These are phyloP conservation scores for Drosophila antonietae DNA, from an alignment of 2,888 invertebrate species.

Conservation along the genomic window DNA sequence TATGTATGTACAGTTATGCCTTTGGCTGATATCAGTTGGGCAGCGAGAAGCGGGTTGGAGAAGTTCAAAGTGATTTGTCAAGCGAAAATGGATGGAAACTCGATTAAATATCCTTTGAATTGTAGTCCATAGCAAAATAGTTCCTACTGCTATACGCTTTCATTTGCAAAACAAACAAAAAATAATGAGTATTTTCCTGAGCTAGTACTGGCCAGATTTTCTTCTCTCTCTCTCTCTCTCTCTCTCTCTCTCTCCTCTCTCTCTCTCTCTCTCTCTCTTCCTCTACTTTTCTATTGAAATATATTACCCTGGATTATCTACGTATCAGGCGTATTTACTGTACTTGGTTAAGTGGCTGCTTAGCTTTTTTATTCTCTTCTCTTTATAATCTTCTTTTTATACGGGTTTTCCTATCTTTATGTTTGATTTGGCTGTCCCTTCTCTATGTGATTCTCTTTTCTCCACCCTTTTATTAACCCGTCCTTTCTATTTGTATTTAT, in stretches of 20 bases:
- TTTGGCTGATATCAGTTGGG: conserved; percentile 1
- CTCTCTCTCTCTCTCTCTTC: too few relatives aligned
- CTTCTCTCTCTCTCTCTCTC: too few relatives aligned
- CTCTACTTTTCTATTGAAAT: too few relatives aligned
- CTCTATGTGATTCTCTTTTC: too few relatives aligned
- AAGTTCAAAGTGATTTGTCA: not conserved
- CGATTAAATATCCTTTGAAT: not conserved
- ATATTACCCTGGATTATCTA: not conserved
- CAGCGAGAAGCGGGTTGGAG: conserved; percentile 1
- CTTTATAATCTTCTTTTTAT: not conserved
- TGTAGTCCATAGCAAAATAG: not conserved
- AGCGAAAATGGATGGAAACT: not conserved
- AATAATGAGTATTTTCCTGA: too few relatives aligned
- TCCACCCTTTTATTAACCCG: too few relatives aligned
- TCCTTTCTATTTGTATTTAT: not conserved
- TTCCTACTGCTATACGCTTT: not conserved
- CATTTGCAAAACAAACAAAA: not conserved
- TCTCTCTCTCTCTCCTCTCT: too few relatives aligned
- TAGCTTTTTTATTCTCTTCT: not conserved
- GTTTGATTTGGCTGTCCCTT: too few relatives aligned
- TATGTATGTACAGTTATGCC: conserved; percentile 33
- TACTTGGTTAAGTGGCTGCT: not conserved
- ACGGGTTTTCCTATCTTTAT: not conserved
- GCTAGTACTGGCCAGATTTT: too few relatives aligned
- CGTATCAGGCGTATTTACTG: too few relatives aligned